A percentile compares a stretch with the other conserved stretches of the same genome.
These are phyloP conservation scores for Moxostoma hubbsi DNA, from an alignment of 2,797 vertebrate genomes.

Conservation along the genomic window DNA sequence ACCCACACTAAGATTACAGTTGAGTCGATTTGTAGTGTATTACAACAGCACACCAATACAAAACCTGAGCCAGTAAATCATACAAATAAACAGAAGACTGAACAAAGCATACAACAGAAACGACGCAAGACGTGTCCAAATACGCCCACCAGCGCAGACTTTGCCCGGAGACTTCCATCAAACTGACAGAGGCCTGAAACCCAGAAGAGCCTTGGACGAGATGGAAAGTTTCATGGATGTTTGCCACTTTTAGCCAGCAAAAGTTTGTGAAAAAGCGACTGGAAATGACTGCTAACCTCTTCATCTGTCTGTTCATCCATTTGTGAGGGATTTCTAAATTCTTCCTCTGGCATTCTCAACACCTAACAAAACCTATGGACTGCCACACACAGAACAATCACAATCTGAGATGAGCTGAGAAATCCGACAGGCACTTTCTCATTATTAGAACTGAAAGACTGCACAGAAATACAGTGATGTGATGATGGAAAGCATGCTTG, in stretches of 20 bases:
- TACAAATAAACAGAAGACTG: slow-evolving; percentile 6
- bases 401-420: background rate
- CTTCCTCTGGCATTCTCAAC: slow-evolving; percentile 31
- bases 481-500: background rate
- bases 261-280: background rate
- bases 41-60: background rate
- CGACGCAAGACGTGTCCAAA: background rate
- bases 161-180: background rate
- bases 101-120: slow-evolving; percentile 2
- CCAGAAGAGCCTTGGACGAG: background rate
- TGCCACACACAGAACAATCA: slow-evolving; percentile 19
- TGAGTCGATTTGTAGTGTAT: slow-evolving; percentile 14
- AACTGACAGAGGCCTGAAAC: background rate
- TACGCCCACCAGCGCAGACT: background rate
- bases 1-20: slow-evolving; percentile 8
- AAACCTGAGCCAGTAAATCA: slow-evolving; percentile 11
- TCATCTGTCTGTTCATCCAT: slow-evolving; percentile 9
- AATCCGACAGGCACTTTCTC: slow-evolving; percentile 10
- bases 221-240: background rate
- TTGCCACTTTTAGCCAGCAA: background rate
- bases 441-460: slow-evolving; percentile 1
- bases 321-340: slow-evolving; percentile 30
- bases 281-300: background rate
- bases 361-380: slow-evolving; percentile 11
- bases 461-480: background rate